Evolutionary conservation across 2,797 vertebrate genomes (phyloP), one percentile per base, ranked within the genome.

Genomic region (Cossypha heuglini): DNA sequence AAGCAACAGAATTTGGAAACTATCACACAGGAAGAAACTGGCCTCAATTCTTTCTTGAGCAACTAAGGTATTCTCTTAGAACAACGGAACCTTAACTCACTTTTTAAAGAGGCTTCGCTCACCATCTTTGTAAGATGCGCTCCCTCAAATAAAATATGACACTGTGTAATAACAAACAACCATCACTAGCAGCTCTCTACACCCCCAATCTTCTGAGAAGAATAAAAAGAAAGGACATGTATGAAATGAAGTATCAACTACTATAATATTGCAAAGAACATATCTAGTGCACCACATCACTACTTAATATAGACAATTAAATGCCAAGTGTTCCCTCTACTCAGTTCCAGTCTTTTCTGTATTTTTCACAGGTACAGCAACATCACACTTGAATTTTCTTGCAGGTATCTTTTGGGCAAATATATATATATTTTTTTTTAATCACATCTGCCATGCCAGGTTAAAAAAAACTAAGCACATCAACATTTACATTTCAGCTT

Each of bases 71-170:
- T 64, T 72, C 63, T 68, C 51, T 59, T 58, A 75, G 9, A 75
- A 86, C 29, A 86, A 48, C 2, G 13, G 33, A 74, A 81, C 6
- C 16, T 86, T 68, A 90, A 85, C 24, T 48, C 49, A 54, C 31
- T 51, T 84, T 72, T 85, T 57, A 14, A 67, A 86, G 4, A 76
- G n/a, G 19, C 13, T 89, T 84, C 42, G 63, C 77, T 69, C 77
- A 92, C 52, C 35, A 33, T 16, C 48, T 80, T 43, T 11, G 7
- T 17, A 64, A 81, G 24, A 55, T 68, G 51, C 12, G 42, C 24
- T 10, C 29, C 29, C 24, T 13, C 45, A 33, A 52, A 84, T 38
- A 90, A 90, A 90, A 91, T 17, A 45, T 0, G 18, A 62, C 18
- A 64, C 0, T 1, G 18, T 18, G 11, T 26, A 90, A 51, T 66